Percentiles rank a stretch among this genome's conserved stretches.
Evolutionary conservation across 1,140 invertebrate genomes (phyloP).

Genomic region (Heterodera carotae): DNA sequence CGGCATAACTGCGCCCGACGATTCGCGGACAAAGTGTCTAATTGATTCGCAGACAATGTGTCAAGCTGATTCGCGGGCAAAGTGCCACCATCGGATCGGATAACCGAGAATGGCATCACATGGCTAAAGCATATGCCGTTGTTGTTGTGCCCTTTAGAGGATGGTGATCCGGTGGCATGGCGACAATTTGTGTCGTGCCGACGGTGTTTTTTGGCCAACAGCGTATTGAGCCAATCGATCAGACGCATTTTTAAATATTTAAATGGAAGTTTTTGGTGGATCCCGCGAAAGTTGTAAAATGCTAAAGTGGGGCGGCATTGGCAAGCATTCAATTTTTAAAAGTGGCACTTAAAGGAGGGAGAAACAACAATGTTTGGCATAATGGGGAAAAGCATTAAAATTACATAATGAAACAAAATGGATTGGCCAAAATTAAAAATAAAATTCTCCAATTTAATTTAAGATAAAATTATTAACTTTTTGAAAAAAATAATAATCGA

Average conservation of each 20-base stretch:
- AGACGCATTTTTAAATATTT: constrained; percentile 14
- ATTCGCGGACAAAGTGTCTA: background rate
- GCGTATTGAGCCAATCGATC: constrained; percentile 1
- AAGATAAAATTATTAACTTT: constrained; percentile 23
- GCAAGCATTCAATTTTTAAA: background rate
- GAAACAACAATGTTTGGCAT: background rate
- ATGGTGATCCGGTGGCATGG: background rate
- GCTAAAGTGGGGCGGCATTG: background rate
- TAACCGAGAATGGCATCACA: background rate
- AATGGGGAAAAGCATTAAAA: background rate
- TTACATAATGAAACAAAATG: background rate
- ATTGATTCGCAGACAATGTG: background rate
- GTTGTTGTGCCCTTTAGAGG: background rate
- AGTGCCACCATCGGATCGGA: constrained; percentile 7
- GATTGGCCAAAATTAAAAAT: background rate
- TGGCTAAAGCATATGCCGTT: background rate
- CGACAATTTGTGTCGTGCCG: background rate
- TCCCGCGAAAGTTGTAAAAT: background rate
- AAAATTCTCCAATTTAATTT: background rate
- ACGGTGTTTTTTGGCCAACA: too few relatives aligned
- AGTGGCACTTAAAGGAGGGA: constrained; percentile 12
- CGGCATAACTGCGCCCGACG: background rate
- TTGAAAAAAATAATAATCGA: too few relatives aligned
- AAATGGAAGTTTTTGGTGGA: background rate
- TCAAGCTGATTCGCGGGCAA: too few relatives aligned